Conservation (phyloP, 2,797 vertebrate genomes). For the Sciurus vulgaris region DNA sequence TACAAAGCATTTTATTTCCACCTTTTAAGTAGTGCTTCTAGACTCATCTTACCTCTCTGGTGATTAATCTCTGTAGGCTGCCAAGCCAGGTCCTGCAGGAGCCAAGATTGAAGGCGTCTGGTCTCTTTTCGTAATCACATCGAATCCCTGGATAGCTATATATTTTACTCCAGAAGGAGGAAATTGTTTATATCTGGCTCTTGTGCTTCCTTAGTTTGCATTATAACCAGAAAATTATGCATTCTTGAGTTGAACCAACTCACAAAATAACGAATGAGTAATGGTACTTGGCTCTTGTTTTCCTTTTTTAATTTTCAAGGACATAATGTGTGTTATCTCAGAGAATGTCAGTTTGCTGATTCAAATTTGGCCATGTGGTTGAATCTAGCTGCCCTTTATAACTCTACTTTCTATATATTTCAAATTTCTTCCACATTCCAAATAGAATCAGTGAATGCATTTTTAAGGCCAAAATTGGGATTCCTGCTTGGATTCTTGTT, state of each 20-base stretch:
- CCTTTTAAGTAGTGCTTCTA: slow-evolving; percentile 60
- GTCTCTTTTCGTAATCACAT: slow-evolving; percentile 61
- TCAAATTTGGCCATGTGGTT: slow-evolving; percentile 83
- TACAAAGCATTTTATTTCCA: slow-evolving; percentile 51
- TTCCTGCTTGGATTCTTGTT: slow-evolving; percentile 65
- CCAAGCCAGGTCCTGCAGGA: slow-evolving; percentile 53
- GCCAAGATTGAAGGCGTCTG: slow-evolving; percentile 67
- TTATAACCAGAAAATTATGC: slow-evolving; percentile 84
- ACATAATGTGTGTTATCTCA: slow-evolving; percentile 82
- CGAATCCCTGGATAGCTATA: slow-evolving; percentile 72
- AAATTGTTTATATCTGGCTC: slow-evolving; percentile 80
- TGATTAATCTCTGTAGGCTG: slow-evolving; percentile 20
- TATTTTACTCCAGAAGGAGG: slow-evolving; percentile 78
- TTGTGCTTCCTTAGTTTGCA: slow-evolving; percentile 80
- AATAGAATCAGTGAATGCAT: slow-evolving; percentile 73
- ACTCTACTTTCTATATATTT: slow-evolving; percentile 80
- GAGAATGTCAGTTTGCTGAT: slow-evolving; percentile 85
- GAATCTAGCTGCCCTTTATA: slow-evolving; percentile 79
- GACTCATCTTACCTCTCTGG: slow-evolving; percentile 64
- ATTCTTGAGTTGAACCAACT: slow-evolving; percentile 80
- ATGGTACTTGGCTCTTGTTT: slow-evolving; percentile 82
- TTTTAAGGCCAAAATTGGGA: slow-evolving; percentile 73
- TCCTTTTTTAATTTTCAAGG: slow-evolving; percentile 81
- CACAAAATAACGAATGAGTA: slow-evolving; percentile 84
- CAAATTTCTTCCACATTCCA: slow-evolving; percentile 76